Evolutionary conservation across 2,797 vertebrate genomes (phyloP).

Genomic region (Ctenopoma kingsleyae): DNA sequence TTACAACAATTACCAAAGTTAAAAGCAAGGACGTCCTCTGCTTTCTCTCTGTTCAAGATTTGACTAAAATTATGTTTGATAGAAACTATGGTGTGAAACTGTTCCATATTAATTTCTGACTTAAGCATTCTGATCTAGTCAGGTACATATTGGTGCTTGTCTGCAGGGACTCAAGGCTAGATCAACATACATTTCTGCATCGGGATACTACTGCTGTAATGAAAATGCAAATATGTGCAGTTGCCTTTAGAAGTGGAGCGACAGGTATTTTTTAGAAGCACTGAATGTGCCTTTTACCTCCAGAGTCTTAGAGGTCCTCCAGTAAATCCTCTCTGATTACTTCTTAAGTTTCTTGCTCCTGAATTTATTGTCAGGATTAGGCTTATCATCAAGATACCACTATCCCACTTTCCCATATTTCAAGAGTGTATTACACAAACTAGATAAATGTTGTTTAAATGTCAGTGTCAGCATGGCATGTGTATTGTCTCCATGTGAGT

Average conservation of each 20-base stretch:
- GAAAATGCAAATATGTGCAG: constrained; percentile 26
- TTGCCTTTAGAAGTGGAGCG: background rate
- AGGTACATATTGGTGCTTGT: background rate
- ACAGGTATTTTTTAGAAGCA: background rate
- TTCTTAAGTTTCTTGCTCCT: constrained; percentile 1
- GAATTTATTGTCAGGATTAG: constrained; percentile 21
- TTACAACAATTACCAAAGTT: constrained; percentile 7
- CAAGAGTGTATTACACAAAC: constrained; percentile 5
- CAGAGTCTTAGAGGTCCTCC: constrained; percentile 1
- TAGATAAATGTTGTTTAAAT: background rate
- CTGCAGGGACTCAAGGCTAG: background rate
- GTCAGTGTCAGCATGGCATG: background rate
- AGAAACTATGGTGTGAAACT: background rate
- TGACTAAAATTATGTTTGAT: constrained; percentile 21
- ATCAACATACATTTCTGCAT: constrained; percentile 13
- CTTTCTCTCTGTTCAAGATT: constrained; percentile 2
- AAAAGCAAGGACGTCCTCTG: constrained; percentile 29
- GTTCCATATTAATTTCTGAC: constrained; percentile 16
- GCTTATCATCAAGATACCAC: background rate
- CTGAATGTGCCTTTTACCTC: background rate
- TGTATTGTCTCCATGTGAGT: background rate
- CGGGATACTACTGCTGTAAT: constrained; percentile 7
- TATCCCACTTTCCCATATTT: background rate
- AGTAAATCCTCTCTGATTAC: constrained; percentile 19
- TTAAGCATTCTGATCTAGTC: background rate